phyloP scores from a whole-genome alignment of 2,888 invertebrate species.

The Nephrotoma guestfalica region DNA sequence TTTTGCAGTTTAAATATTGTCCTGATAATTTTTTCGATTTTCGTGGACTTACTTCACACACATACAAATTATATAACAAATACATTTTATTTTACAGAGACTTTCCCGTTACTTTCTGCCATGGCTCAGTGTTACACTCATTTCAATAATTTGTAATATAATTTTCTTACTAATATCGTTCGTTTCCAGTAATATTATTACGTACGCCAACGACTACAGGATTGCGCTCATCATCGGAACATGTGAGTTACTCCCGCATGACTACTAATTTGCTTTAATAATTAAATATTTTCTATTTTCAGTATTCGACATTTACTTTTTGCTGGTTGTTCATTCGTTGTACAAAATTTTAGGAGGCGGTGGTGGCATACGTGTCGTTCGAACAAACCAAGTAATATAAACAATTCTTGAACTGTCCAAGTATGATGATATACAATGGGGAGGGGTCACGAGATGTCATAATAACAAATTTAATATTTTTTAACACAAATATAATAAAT shows the following conservation, averaged over 20 bases:
- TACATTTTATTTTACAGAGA: not conserved
- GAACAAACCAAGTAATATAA: not conserved
- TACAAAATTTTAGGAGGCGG: not conserved
- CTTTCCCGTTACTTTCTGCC: not conserved
- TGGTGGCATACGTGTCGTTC: not conserved
- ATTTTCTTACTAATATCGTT: not conserved
- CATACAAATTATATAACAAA: too few relatives aligned
- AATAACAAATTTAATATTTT: not conserved
- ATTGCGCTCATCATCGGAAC: not conserved
- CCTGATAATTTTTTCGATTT: too few relatives aligned
- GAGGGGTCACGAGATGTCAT: not conserved
- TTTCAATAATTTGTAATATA: not conserved
- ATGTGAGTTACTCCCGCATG: not conserved
- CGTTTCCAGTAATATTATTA: not conserved
- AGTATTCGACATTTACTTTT: not conserved
- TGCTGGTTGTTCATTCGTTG: not conserved
- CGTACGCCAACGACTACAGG: not conserved
- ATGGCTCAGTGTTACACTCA: not conserved
- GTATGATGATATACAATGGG: not conserved
- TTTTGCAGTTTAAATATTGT: too few relatives aligned
- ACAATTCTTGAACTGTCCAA: not conserved
- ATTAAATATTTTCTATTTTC: not conserved
- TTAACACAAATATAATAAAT: not conserved
- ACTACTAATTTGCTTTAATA: not conserved
- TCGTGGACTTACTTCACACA: too few relatives aligned